phyloP scores from a whole-genome alignment of 2,113 vertebrate species.

The Reinhardtius hippoglossoides region DNA sequence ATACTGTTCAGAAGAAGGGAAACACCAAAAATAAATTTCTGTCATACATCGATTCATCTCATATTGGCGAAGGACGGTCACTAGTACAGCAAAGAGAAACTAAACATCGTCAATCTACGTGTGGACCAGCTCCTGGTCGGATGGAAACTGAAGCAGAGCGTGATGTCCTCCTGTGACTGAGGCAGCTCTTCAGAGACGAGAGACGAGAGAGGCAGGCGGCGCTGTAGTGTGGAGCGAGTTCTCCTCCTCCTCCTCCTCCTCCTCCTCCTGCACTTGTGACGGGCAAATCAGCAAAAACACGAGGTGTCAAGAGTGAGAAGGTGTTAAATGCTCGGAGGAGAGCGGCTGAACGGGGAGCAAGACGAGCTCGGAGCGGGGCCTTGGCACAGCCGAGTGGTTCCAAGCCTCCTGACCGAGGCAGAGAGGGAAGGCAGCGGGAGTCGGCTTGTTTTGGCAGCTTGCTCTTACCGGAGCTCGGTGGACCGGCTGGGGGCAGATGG shows the following conservation, averaged over 20 bases:
- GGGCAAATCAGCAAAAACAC: constrained; percentile 15
- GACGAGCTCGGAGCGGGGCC: constrained; percentile 32
- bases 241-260: no score
- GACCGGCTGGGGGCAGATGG: no score
- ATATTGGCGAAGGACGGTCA: constrained; percentile 56
- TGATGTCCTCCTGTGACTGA: constrained; percentile 23
- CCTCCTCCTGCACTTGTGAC: no score
- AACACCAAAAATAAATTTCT: constrained; percentile 81
- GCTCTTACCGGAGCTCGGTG: background rate
- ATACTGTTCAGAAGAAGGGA: constrained; percentile 81
- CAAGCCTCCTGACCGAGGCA: constrained; percentile 56
- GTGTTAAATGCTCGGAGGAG: no score
- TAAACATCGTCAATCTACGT: constrained; percentile 25
- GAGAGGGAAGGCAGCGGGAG: constrained; percentile 72
- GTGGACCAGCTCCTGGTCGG: constrained; percentile 16
- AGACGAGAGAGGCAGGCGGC: constrained; percentile 45
- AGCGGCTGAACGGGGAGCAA: background rate
- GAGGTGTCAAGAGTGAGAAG: background rate
- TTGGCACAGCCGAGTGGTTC: constrained; percentile 49
- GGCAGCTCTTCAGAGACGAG: constrained; percentile 28
- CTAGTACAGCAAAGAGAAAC: constrained; percentile 61
- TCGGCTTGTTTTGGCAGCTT: constrained; percentile 65
- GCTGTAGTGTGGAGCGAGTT: constrained; percentile 11
- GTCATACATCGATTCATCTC: constrained; percentile 67
- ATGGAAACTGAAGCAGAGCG: constrained; percentile 10